These are phyloP conservation scores for Catagonus wagneri DNA, from an alignment of 2,113 vertebrate genomes.

Conservation along the genomic window DNA sequence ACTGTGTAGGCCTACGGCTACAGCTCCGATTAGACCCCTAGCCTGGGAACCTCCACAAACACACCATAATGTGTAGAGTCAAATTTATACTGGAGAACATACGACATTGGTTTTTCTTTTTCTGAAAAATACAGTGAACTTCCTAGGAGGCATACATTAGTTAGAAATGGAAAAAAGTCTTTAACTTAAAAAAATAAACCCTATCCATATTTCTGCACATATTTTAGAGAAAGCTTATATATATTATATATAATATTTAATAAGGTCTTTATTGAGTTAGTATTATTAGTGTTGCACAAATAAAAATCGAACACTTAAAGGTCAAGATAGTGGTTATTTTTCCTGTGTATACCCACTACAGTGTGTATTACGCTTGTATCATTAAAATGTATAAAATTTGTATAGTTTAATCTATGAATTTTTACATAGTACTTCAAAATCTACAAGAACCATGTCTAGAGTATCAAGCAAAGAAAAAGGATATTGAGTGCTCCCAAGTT, in stretches of 20 bases:
- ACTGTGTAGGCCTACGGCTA: too few species aligned
- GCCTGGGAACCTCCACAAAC: too few species aligned
- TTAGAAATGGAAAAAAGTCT: not conserved
- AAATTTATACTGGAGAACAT: not conserved
- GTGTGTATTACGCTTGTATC: not conserved
- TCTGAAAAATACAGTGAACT: not conserved
- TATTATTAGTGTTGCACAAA: not conserved
- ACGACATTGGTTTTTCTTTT: not conserved
- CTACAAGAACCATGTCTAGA: not conserved
- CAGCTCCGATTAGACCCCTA: too few species aligned
- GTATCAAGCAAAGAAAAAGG: not conserved
- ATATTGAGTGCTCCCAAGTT: not conserved
- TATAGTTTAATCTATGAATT: not conserved
- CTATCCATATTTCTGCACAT: not conserved
- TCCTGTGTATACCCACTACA: not conserved
- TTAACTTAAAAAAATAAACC: not conserved
- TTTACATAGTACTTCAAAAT: not conserved
- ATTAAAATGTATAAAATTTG: not conserved
- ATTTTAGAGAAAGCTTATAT: not conserved
- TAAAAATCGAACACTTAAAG: not conserved
- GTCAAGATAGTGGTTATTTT: not conserved
- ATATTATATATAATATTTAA: not conserved
- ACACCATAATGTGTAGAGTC: not conserved
- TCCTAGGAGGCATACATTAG: not conserved
- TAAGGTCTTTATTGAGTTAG: not conserved